Base-by-base conservation (phyloP, 2,888 invertebrate species). In the Encarsia formosa region DNA sequence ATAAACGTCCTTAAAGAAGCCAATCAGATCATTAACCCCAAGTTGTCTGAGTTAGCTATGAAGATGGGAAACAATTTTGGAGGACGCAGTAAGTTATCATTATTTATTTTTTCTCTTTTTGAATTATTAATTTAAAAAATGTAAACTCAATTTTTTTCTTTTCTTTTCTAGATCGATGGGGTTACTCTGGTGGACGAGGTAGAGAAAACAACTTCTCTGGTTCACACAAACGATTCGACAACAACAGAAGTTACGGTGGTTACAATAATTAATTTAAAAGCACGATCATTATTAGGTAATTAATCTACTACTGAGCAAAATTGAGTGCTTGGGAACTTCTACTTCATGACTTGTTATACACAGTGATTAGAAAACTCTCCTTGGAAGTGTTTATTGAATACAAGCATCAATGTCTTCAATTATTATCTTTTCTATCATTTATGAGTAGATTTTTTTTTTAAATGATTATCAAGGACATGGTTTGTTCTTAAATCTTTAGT, bases 1-100 rank as follows among this genome's bases (percentile, higher is more conserved):
- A 86, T 95, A 29, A 87, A 90, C 62, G 92, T 94, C 23, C 81
- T 95, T 45, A 81, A 82, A 69, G 94, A 95, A 79, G 94, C 94
- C 54, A 92, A 93, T 54, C 83, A 84, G 63, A 75, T 85, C 59
- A 81, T 95, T 52, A 91, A 89, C 71, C 92, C 92, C 42, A 89
- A 91, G 70, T 79, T 95, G 39, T 81, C 85, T 65, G 88, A 90
- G 63, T 81, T 92, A 79, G 87, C 88, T 5, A 81, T 81, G 61
- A 81, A 84, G 61, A 77, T 78, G 35, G 83, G 84, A 35, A 80
- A 81, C 53, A 80, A 81, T 49, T 71, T 71, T 56, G 68, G 69
- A 52, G 80, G 81, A 23, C 78, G 82, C 61, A 70, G 72, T 72
- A 54, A 65, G 69, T 61, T 46, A n/a, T n/a, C n/a, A n/a, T n/a